Conservation (phyloP, 2,797 vertebrate genomes). For the Melanotaenia nigrans region DNA sequence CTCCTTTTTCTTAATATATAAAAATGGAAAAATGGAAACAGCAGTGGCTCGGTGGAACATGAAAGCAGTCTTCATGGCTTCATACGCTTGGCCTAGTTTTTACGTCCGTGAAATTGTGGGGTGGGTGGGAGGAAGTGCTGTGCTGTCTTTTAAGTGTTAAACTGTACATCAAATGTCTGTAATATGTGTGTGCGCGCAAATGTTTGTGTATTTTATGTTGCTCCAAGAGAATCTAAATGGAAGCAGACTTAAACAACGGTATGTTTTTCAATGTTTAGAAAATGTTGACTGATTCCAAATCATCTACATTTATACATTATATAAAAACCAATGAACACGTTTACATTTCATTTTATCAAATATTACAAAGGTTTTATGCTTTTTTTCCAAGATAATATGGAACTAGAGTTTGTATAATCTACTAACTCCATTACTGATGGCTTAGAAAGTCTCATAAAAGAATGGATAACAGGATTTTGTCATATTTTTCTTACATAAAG, state of each 20-base stretch:
- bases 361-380: neutral
- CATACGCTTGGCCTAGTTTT: slow-evolving; percentile 66
- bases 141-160: slow-evolving; percentile 39
- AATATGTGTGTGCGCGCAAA: neutral
- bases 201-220: neutral
- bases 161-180: slow-evolving; percentile 33
- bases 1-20: slow-evolving; percentile 13
- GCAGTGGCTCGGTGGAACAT: slow-evolving; percentile 47
- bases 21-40: slow-evolving; percentile 48
- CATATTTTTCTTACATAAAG: no score
- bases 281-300: neutral
- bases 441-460: neutral
- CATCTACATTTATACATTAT: neutral
- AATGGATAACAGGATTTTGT: neutral
- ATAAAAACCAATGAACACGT: neutral
- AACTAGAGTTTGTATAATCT: neutral
- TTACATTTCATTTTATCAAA: no score
- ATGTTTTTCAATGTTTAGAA: neutral
- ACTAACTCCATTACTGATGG: neutral
- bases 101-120: slow-evolving; percentile 66
- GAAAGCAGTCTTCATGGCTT: slow-evolving; percentile 59
- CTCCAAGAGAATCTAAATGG: neutral
- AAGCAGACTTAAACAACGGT: neutral
- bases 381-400: neutral
- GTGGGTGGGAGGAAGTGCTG: slow-evolving; percentile 46